Conservation (phyloP, 2,888 invertebrate species). For the Synergus itoensis region DNA sequence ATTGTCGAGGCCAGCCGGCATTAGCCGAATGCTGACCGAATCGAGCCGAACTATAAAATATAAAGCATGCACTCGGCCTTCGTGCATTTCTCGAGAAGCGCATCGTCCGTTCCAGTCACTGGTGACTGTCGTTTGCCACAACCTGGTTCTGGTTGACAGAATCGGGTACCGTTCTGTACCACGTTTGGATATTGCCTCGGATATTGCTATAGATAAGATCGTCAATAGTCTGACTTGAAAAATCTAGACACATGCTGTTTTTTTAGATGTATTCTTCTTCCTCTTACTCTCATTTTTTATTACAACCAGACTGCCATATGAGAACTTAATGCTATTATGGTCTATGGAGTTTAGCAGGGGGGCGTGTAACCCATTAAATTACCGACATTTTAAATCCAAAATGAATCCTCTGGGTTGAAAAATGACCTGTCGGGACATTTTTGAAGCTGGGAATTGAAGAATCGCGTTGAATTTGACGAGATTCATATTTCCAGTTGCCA, state of each 20-base stretch:
- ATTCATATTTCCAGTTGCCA: too few species aligned
- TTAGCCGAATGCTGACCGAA: constrained; percentile 69
- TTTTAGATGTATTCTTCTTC: neutral
- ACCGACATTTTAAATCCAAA: too few species aligned
- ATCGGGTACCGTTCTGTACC: neutral
- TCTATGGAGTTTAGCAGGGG: too few species aligned
- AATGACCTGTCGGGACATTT: too few species aligned
- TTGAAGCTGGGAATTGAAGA: too few species aligned
- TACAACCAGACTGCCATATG: too few species aligned
- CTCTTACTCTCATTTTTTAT: neutral
- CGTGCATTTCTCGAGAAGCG: constrained; percentile 14
- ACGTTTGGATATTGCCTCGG: neutral
- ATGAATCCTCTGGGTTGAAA: too few species aligned
- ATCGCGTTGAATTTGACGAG: too few species aligned
- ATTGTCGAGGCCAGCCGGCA: constrained; percentile 74
- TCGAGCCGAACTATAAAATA: constrained; percentile 57
- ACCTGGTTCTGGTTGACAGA: constrained; percentile 5
- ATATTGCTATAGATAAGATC: too few species aligned
- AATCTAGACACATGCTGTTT: neutral
- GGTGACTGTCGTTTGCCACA: neutral
- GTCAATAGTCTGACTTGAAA: neutral
- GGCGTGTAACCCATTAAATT: too few species aligned
- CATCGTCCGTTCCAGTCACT: neutral
- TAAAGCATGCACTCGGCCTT: constrained; percentile 14
- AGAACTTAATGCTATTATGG: too few species aligned